Evolutionary conservation across 2,888 invertebrate species (phyloP).

Genomic region (Apodemia zela): DNA sequence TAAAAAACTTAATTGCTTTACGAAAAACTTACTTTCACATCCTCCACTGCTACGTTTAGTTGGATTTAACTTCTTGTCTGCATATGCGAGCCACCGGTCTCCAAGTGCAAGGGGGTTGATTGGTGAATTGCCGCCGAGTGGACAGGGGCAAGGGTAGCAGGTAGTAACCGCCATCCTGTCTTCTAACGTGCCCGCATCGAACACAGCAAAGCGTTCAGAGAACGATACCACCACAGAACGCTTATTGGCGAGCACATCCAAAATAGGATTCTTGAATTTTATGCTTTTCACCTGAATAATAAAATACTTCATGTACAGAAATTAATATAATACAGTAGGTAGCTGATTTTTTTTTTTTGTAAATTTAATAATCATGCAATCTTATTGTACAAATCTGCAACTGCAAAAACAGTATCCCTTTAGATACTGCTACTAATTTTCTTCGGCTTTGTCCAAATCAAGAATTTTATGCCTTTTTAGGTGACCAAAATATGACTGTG

Average conservation of each 20-base stretch:
- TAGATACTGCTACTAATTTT: too few species aligned
- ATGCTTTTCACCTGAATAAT: conserved; percentile 88
- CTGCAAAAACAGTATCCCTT: too few species aligned
- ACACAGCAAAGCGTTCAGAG: conserved; percentile 93
- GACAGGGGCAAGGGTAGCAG: conserved; percentile 93
- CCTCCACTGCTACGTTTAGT: conserved; percentile 90
- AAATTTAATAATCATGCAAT: too few species aligned
- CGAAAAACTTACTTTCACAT: conserved; percentile 81
- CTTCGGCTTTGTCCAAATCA: too few species aligned
- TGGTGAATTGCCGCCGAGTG: conserved; percentile 67
- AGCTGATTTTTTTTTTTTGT: too few species aligned
- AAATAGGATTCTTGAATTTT: conserved; percentile 94
- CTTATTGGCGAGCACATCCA: conserved; percentile 93
- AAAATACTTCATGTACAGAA: neutral
- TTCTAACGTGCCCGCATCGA: conserved; percentile 93
- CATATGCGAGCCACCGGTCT: conserved; percentile 90
- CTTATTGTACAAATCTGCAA: too few species aligned
- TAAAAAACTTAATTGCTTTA: neutral
- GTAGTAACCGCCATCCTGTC: conserved; percentile 93
- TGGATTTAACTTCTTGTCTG: conserved; percentile 91
- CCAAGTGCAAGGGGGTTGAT: conserved; percentile 93
- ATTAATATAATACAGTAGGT: too few species aligned
- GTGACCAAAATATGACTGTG: too few species aligned
- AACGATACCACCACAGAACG: conserved; percentile 93
- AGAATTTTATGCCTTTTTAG: too few species aligned